Evolutionary conservation across 2,888 invertebrate genomes (phyloP).

Genomic region (Amphimallon solstitiale): DNA sequence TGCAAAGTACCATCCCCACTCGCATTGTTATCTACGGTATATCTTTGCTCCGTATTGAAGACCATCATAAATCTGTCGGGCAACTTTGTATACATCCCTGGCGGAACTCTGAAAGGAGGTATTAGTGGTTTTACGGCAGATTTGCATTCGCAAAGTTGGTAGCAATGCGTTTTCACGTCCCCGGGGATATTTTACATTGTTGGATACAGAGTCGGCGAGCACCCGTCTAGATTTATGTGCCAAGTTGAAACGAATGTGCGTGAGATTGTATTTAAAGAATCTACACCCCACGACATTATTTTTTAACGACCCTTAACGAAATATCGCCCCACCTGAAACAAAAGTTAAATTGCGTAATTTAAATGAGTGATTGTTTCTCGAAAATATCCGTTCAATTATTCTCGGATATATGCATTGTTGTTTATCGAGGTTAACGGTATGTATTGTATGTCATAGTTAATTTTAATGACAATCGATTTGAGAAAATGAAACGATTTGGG

Average conservation of each 20-base stretch:
- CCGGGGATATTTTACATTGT: constrained; percentile 54
- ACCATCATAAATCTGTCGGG: constrained; percentile 59
- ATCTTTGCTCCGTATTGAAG: constrained; percentile 49
- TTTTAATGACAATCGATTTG: too few relatives aligned
- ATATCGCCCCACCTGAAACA: not conserved
- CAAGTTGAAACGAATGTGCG: constrained; percentile 41
- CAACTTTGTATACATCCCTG: constrained; percentile 55
- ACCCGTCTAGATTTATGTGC: constrained; percentile 53
- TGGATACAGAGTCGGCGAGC: constrained; percentile 51
- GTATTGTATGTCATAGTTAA: too few relatives aligned
- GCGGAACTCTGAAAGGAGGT: constrained; percentile 56
- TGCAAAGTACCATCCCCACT: not conserved
- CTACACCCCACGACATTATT: not conserved
- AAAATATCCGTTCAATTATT: too few relatives aligned
- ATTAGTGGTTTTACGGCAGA: constrained; percentile 61
- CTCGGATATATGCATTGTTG: too few relatives aligned
- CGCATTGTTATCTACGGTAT: constrained; percentile 9
- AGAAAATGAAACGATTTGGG: too few relatives aligned
- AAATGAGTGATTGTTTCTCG: not conserved
- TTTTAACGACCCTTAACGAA: not conserved
- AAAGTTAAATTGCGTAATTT: not conserved
- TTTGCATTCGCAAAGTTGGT: constrained; percentile 60
- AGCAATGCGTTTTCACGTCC: constrained; percentile 57
- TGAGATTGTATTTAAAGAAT: constrained; percentile 16
- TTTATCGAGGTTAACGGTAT: too few relatives aligned